Percentiles rank a stretch among this genome's conserved stretches.
Evolutionary conservation across 2,113 vertebrate genomes (phyloP).

Genomic region (Macquaria australasica): DNA sequence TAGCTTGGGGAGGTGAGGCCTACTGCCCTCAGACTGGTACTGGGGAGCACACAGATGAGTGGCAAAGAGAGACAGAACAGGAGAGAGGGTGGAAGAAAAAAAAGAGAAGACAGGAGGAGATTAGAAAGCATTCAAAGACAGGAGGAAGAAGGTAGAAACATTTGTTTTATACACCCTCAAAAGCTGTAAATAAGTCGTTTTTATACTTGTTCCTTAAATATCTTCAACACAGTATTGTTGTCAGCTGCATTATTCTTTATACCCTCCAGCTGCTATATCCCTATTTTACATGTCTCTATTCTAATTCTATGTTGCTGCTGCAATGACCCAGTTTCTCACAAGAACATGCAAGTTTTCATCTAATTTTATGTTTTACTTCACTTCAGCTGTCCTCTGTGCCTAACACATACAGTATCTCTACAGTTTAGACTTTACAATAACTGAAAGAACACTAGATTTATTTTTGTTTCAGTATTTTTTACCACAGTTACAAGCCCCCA

Average conservation of each 20-base stretch:
- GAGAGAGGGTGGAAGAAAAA: slow-evolving; percentile 1
- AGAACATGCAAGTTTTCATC: slow-evolving; percentile 31
- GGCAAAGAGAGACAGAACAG: slow-evolving; percentile 26
- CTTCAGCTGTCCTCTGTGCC: background rate
- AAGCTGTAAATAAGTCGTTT: slow-evolving; percentile 37
- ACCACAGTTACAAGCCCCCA: background rate
- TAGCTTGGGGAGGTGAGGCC: slow-evolving; percentile 81
- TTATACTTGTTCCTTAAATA: slow-evolving; percentile 43
- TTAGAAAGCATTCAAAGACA: slow-evolving; percentile 72
- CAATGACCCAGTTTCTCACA: slow-evolving; percentile 64
- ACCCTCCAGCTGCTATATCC: slow-evolving; percentile 38
- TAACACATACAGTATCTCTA: background rate
- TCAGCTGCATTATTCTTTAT: slow-evolving; percentile 26
- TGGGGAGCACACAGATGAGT: slow-evolving; percentile 66
- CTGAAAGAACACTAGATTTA: background rate
- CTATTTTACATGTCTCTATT: slow-evolving; percentile 43
- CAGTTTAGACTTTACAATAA: background rate
- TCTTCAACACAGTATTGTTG: slow-evolving; percentile 28
- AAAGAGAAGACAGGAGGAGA: slow-evolving; percentile 31
- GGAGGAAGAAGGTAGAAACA: background rate
- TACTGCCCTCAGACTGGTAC: slow-evolving; percentile 77
- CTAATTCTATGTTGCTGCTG: slow-evolving; percentile 26
- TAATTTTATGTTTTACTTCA: slow-evolving; percentile 36
- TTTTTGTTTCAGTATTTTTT: background rate
- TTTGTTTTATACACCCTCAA: slow-evolving; percentile 38